Base-by-base conservation (phyloP, 2,113 vertebrate genomes). In the Macquaria australasica region DNA sequence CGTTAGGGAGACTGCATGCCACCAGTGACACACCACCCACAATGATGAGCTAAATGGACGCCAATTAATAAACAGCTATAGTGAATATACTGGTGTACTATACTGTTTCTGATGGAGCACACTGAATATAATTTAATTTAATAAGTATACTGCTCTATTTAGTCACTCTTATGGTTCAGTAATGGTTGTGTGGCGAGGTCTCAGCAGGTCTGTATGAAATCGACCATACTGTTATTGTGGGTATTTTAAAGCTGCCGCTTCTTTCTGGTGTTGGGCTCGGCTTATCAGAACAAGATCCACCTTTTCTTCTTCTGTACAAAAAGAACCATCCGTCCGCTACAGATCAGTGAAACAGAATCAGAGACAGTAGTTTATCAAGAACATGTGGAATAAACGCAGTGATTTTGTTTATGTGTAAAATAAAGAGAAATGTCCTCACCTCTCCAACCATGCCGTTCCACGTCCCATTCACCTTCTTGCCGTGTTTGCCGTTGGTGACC, bases 381-480 rank as follows among this genome's bases (percentile, higher is more conserved):
- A 43, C 23, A 45, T 20, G 18, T 39, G 53, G 6, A 79, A 77
- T n/a, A 31, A 64, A 67, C 1, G 0, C 8, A 28, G 59, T 37
- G 25, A 15, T 5, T 41, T 14, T 50, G 23, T 72, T 37, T 14
- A 6, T 37, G 72, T 58, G 58, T 60, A 48, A 68, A 55, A 72
- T 8, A 8, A 50, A 28, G 34, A 39, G 20, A 60, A 68, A 39
- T 1, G 39, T 60, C n/a, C 96, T 95, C 82, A 99, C 98, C 98
- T 99, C 98, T 88, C 98, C 98, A 28, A 99, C 98, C 98, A 99
- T 97, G 91, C 98, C 98, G 20, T 99, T 99, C 98, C 98, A 99
- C 0, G 98, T 99, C 37, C 98, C 98, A 41, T 99, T 99, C 86
- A 99, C 97, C 93, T 99, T 99, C 95, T 99, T 99, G 72, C 98